Base-by-base conservation (phyloP, 2,888 invertebrate genomes). In the Trypoxylon attenuatum region DNA sequence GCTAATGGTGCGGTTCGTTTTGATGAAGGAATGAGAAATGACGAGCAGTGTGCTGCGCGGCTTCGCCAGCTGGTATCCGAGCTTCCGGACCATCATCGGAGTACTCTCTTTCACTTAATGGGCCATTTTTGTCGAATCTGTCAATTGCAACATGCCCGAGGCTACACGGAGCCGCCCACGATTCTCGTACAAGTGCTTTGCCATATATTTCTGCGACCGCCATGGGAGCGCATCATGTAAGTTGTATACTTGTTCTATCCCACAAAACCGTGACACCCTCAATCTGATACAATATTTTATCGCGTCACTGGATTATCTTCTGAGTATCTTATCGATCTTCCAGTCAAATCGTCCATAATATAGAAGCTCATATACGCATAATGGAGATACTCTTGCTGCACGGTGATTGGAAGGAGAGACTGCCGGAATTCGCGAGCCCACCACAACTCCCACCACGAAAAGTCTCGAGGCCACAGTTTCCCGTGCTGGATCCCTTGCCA, bases 201-300 rank as follows among this genome's bases (percentile, higher is more conserved):
- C 86, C 92, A 93, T 82, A 91, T 94, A 75, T 88, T 94, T 50
- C 87, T 94, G 41, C 88, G 94, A 65, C 94, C 94, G 16, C 92
- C 93, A 4, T 94, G 93, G 94, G 92, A 93, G 82, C 89, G 91
- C 78, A 93, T 94, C 71, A 91, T 93, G 93, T 93, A 88, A 90
- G 91, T 88, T 62, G 55, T n/a, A 47, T 45, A 21, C 39, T 33
- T 6, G 22, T 47, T 46, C 33, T 25, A 6, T 42, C 6, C 10
- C 15, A 21, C 21, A 15, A 8, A 6, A 6, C n/a, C 10, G 5
- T 2, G 5, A n/a, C 2, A 5, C 13, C 2, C 1, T 21, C 4
- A 1, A 0, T 3, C n/a, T 5, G 16, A 38, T 22, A 25, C 46
- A 10, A 13, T 16, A 10, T 6, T 2, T n/a, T 45, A 42, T 46